Conservation (phyloP, 2,113 vertebrate genomes). For the Hassar affinis region DNA sequence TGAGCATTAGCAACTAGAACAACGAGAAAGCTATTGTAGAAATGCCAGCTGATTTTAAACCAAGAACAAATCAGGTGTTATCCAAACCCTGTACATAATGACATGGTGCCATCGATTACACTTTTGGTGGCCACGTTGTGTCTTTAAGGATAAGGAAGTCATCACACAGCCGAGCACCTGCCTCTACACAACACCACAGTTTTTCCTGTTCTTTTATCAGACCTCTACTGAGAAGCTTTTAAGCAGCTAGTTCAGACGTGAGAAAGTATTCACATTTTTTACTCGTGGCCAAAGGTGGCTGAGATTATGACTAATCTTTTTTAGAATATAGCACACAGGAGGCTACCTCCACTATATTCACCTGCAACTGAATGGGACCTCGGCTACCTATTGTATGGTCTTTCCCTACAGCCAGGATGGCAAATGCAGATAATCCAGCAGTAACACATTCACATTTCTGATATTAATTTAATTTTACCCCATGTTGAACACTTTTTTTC, state of each 20-base stretch:
- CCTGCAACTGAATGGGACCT: conserved; percentile 29
- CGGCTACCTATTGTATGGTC: conserved; percentile 29
- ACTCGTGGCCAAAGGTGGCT: conserved; percentile 34
- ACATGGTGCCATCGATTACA: neutral
- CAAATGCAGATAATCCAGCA: conserved; percentile 34
- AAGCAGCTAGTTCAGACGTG: conserved; percentile 10
- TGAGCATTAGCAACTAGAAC: neutral
- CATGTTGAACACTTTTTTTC: conserved; percentile 6
- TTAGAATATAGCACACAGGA: conserved; percentile 40
- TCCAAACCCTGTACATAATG: neutral
- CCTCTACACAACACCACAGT: neutral
- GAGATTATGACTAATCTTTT: conserved; percentile 47
- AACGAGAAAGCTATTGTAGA: neutral
- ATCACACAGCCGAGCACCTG: neutral
- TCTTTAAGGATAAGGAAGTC: neutral
- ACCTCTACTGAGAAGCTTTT: conserved; percentile 16
- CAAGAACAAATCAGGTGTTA: neutral
- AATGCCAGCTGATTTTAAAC: neutral
- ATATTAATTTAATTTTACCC: conserved; percentile 48
- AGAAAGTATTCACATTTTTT: conserved; percentile 34
- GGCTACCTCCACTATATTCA: conserved; percentile 32
- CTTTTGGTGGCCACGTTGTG: neutral
- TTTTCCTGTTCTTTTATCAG: neutral
- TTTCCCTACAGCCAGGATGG: conserved; percentile 39
- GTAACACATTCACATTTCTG: conserved; percentile 39